Evolutionary conservation across 2,888 invertebrate genomes (phyloP), one percentile per base, ranked within the genome.

Genomic region (Margaritifera margaritifera): DNA sequence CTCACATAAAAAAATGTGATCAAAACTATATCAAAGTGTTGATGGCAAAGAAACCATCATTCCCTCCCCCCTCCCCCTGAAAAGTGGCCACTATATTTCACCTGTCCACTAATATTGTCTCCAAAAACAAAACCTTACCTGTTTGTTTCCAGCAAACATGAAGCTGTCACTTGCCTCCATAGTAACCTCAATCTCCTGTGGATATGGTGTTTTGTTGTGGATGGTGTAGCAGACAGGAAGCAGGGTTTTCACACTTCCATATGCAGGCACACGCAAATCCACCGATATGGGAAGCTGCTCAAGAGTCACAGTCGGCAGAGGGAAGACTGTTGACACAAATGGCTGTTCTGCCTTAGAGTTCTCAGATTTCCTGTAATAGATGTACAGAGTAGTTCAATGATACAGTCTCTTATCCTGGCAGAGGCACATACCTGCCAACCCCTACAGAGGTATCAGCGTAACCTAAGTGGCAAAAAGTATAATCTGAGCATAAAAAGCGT

Each of bases 91-190:
- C 42, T 42, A 42, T 42, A 42, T 42, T 42, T 42, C 15, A 15
- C 42, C 42, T 42, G 15, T 3, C 42, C 15, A 42, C 15, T 42
- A 11, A 42, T 42, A 11, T 42, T 8, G 42, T 15, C 11, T 11
- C 42, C 42, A 42, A 42, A 42, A 42, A 0, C 3, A 42, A 42
- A 42, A 42, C 2, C 66, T 66, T 86, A 94, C 94, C 92, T 96
- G 95, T 91, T 96, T 97, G 86, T 96, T 96, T 3, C 98, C 98
- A 72, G 97, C 94, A 91, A 96, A 97, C 94, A 98, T 97, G 89
- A 98, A 98, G 56, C 94, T 95, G 89, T 98, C 97, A 71, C 93
- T 94, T 11, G 94, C 93, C 81, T 96, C 95, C 91, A 96, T 94
- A 65, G 92, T 92, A 55, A 95, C 90, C 80, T 93, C 93, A 53